Percentiles rank a stretch among this genome's conserved stretches.
phyloP scores from a whole-genome alignment of 2,113 vertebrate genomes.

The Polypterus bichir region DNA sequence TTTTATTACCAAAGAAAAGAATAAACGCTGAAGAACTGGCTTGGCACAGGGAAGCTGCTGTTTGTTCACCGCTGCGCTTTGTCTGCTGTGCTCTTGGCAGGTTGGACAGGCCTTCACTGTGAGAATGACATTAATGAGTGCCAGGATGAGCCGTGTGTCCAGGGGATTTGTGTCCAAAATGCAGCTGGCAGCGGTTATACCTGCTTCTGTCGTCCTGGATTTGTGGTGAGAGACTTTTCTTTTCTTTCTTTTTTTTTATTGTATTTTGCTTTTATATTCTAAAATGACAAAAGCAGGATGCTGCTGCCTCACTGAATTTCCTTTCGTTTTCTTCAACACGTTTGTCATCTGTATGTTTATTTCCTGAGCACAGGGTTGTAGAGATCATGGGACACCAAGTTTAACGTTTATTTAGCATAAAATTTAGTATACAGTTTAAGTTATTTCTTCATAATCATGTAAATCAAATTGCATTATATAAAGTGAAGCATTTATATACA shows the following conservation, averaged over 20 bases:
- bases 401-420: too few species aligned
- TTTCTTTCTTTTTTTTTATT: constrained; percentile 10
- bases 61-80: constrained; percentile 34
- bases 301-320: too few species aligned
- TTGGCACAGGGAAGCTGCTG: constrained; percentile 47
- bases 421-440: too few species aligned
- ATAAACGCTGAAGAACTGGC: constrained; percentile 48
- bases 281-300: too few species aligned
- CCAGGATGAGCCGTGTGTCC: constrained; percentile 64
- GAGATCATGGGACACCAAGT: too few species aligned
- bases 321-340: too few species aligned
- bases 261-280: background rate
- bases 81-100: constrained; percentile 56
- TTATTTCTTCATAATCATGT: too few species aligned
- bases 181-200: constrained; percentile 64
- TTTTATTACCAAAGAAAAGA: constrained; percentile 24
- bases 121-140: constrained; percentile 77
- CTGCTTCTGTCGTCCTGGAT: constrained; percentile 77
- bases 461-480: too few species aligned
- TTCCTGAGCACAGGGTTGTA: too few species aligned
- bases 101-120: constrained; percentile 74
- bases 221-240: constrained; percentile 61
- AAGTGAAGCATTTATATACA: too few species aligned
- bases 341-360: too few species aligned
- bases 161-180: constrained; percentile 73